Evolutionary conservation across 1,140 invertebrate species (phyloP), one percentile per base, ranked within the genome.

Genomic region (Diabrotica virgifera): DNA sequence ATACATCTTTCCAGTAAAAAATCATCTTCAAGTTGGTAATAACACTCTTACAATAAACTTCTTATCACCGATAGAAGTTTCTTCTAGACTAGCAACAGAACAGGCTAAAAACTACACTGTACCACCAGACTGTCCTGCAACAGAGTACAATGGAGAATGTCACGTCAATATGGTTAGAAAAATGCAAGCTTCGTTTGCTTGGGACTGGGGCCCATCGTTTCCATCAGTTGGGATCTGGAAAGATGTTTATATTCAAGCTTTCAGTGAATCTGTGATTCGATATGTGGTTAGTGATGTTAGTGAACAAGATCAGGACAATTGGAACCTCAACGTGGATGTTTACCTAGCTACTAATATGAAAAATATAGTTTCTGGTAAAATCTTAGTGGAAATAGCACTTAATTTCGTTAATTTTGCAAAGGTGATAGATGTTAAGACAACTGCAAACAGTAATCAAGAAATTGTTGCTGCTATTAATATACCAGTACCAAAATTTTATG

Each of bases 171-270:
- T 95, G 78, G 86, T 99, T 59, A 84, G 96, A 59, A 99, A 99
- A 82, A 96, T 96, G 89, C 97, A 98, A 82, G 90, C 94, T 0
- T 96, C 94, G 9, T 99, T 97, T 71, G 85, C 89, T 36, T 99
- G 97, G 97, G 97, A 99, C 81, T 99, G 97, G 97, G 97, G 96
- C 24, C 94, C 95, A n/a, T 92, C 95, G 0, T 95, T 97, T 70
- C 95, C 96, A 0, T 95, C 94, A 2, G 84, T 92, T 67, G 0
- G 94, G 97, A 69, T 74, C 13, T 74, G 73, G 72, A 85, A 85
- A 75, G 70, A 80, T 51, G 82, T 88, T 11, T 80, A 82, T 68
- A 62, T 88, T 10, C 73, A 85, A 74, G 74, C 80, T 9, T 80
- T 79, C 37, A 78, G 85, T 65, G 60, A 77, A n/a, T 74, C 79